These are phyloP conservation scores for Characodon lateralis DNA, from an alignment of 2,797 vertebrate species.

Conservation along the genomic window DNA sequence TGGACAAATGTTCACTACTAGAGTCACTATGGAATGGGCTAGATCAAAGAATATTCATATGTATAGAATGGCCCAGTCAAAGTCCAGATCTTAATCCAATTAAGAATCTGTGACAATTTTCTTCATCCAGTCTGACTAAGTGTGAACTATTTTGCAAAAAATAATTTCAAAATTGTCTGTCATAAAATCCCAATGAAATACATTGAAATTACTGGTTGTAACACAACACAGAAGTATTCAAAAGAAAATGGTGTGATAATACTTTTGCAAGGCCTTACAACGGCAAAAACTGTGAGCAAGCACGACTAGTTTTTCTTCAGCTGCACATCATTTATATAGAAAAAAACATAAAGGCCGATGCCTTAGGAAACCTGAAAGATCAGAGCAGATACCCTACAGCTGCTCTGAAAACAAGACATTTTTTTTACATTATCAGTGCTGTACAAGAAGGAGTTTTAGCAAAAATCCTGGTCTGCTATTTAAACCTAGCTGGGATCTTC, in stretches of 20 bases:
- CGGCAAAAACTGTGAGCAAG: too few species aligned
- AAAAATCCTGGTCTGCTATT: constrained; percentile 1
- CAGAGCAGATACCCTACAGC: not conserved
- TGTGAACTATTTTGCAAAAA: not conserved
- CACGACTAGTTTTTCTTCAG: too few species aligned
- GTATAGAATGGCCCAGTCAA: not conserved
- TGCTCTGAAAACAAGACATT: constrained; percentile 3
- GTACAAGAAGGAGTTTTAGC: not conserved
- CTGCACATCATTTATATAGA: not conserved
- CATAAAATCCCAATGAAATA: not conserved
- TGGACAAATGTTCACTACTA: not conserved
- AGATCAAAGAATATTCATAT: too few species aligned
- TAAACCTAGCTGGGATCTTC: constrained; percentile 5
- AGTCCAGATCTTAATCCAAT: not conserved
- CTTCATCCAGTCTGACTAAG: not conserved
- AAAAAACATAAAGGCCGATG: not conserved
- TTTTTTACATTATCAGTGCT: constrained; percentile 3
- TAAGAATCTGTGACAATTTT: not conserved
- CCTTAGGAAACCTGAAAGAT: not conserved
- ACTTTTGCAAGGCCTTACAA: too few species aligned
- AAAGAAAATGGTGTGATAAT: too few species aligned
- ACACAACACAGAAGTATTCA: too few species aligned
- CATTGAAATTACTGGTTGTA: not conserved
- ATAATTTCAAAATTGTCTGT: not conserved
- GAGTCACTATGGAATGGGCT: not conserved